phyloP scores from a whole-genome alignment of 2,888 invertebrate species.

The Allygus modestus region DNA sequence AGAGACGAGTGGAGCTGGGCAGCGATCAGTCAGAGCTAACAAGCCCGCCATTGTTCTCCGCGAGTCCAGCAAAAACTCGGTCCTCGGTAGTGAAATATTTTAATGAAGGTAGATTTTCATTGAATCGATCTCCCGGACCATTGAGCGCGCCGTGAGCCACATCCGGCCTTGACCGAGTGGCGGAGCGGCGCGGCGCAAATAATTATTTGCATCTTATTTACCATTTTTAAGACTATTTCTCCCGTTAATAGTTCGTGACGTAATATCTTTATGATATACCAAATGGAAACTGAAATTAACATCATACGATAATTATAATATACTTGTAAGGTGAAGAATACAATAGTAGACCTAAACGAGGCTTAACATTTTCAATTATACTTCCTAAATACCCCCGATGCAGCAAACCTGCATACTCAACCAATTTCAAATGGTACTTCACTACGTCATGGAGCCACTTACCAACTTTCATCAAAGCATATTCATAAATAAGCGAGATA shows the following conservation, averaged over 20 bases:
- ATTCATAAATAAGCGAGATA: too few relatives aligned
- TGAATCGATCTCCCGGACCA: constrained; percentile 24
- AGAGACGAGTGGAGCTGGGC: constrained; percentile 2
- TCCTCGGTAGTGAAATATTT: constrained; percentile 14
- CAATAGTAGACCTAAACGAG: too few relatives aligned
- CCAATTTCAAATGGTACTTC: too few relatives aligned
- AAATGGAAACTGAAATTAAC: background rate
- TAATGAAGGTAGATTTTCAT: constrained; percentile 25
- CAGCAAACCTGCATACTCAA: too few relatives aligned
- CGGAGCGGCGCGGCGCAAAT: background rate
- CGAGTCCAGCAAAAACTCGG: background rate
- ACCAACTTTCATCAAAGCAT: too few relatives aligned
- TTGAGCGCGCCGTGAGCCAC: background rate
- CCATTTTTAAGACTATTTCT: too few relatives aligned
- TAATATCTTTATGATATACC: background rate
- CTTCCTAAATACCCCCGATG: too few relatives aligned
- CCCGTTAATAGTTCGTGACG: too few relatives aligned
- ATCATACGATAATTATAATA: background rate
- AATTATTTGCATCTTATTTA: background rate
- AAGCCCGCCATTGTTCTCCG: constrained; percentile 28
- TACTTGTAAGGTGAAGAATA: background rate
- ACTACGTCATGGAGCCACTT: too few relatives aligned
- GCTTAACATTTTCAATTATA: too few relatives aligned
- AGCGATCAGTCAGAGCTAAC: constrained; percentile 28
- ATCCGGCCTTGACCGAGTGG: constrained; percentile 21